Base-by-base conservation (phyloP, 1,140 invertebrate genomes). In the Scaptomyza hsui region DNA sequence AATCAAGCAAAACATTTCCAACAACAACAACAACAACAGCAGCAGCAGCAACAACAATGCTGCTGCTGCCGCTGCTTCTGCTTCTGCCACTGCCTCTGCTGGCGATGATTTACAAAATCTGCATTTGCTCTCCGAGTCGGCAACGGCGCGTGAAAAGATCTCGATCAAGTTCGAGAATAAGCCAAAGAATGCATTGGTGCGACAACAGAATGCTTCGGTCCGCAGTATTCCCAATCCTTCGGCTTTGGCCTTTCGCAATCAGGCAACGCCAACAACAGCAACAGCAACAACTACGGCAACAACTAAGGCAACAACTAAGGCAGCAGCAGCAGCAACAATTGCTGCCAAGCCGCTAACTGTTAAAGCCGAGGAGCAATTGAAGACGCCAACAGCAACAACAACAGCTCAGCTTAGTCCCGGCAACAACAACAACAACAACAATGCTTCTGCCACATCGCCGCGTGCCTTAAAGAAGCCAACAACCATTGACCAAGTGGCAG, bases 171-270 rank as follows among this genome's bases (percentile, higher is more conserved):
- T 67, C 4, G 77, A 82, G 64, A 63, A 55, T n/a, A 71, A 90
- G 56, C 70, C 76, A 39, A 83, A 81, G 53, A 88, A 76, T 70
- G 70, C 76, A n/a, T 24, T 90, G 73, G 88, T 91, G 2, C 63
- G 90, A 13, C 90, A 90, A 12, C 89, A 91, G 48, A 91, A 91
- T 65, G 85, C 90, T 4, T 91, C 90, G 1, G 85, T 91, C 15
- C 72, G 90, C 12, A 91, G 88, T 56, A 91, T 91, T 57, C 90
- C 90, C 21, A 91, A 91, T 89, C 90, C 90, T 32, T 91, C 90
- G 18, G 90, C 90, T 3, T 45, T 91, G 69, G 89, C 90, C 19
- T 91, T 91, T 62, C 90, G 90, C 39, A 91, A 91, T 74, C 83
- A 90, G 62, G 67, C 60, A 44, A 64, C 44, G n/a, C 47, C 47